Evolutionary conservation across 1,140 invertebrate genomes (phyloP).

Genomic region (Zophobas atratus): DNA sequence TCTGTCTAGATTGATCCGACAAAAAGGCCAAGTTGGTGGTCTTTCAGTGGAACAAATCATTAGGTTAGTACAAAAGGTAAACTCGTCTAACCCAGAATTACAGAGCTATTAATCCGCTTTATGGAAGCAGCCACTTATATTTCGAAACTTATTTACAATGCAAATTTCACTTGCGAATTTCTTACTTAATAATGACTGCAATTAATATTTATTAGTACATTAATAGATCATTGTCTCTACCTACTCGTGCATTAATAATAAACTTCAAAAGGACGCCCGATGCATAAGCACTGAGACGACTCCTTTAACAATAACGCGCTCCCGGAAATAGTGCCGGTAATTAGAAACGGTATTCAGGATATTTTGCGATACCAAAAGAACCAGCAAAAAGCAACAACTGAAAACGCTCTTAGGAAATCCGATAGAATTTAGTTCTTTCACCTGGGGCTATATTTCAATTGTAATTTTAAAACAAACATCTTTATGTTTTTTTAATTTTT

Average conservation of each 20-base stretch:
- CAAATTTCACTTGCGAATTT: slow-evolving; percentile 47
- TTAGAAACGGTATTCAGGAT: slow-evolving; percentile 2
- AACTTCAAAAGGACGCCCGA: slow-evolving; percentile 42
- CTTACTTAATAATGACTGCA: slow-evolving; percentile 48
- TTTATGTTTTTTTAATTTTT: too few relatives aligned
- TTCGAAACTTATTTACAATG: slow-evolving; percentile 50
- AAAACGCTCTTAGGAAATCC: neutral
- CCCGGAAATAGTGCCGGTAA: slow-evolving; percentile 13
- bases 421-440: neutral
- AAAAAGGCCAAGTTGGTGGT: slow-evolving; percentile 9
- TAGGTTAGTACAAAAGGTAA: slow-evolving; percentile 21
- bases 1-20: neutral
- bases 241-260: slow-evolving; percentile 44
- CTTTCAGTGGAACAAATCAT: neutral
- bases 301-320: slow-evolving; percentile 19
- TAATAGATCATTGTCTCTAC: slow-evolving; percentile 49
- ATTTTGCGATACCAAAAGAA: slow-evolving; percentile 12
- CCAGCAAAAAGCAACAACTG: neutral
- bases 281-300: slow-evolving; percentile 24
- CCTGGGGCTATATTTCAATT: too few relatives aligned
- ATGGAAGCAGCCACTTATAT: slow-evolving; percentile 44
- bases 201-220: slow-evolving; percentile 51
- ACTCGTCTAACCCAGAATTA: slow-evolving; percentile 13
- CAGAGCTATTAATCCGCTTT: slow-evolving; percentile 48
- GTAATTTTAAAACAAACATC: too few relatives aligned